Conservation (phyloP, 2,797 vertebrate genomes). For the Nothura maculosa region DNA sequence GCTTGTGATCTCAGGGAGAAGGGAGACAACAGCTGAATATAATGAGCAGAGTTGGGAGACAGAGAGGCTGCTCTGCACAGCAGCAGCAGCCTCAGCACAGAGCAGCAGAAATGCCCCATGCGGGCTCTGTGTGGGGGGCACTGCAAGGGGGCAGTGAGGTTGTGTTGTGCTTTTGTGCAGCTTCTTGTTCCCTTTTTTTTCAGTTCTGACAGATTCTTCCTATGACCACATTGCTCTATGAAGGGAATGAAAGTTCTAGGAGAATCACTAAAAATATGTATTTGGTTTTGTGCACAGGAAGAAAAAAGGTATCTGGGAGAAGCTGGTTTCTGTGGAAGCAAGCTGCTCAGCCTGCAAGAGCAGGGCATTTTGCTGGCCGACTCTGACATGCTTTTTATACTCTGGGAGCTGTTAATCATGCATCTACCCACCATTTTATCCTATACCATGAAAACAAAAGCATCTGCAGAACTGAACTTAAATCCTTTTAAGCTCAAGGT, state of each 20-base stretch:
- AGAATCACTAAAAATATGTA: rapidly evolving
- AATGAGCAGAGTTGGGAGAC: neutral
- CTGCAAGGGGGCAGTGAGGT: neutral
- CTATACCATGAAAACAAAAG: neutral
- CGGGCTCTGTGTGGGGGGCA: rapidly evolving
- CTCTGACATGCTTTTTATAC: neutral
- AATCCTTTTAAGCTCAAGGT: neutral
- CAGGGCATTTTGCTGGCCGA: neutral
- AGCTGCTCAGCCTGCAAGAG: neutral
- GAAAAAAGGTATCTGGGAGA: neutral
- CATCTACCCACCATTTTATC: neutral
- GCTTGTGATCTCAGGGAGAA: neutral
- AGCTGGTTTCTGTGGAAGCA: neutral
- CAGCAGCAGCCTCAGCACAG: neutral
- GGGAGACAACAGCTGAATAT: neutral
- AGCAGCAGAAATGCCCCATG: neutral
- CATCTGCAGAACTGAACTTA: neutral
- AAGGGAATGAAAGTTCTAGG: neutral
- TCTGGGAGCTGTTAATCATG: neutral
- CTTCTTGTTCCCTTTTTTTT: neutral
- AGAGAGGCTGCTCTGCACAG: neutral
- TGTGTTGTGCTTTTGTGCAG: neutral
- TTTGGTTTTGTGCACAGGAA: neutral
- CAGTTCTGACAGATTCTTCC: neutral
- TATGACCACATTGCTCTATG: neutral